These are phyloP conservation scores for Oreortyx pictus DNA, from an alignment of 2,797 vertebrate species.

Conservation along the genomic window DNA sequence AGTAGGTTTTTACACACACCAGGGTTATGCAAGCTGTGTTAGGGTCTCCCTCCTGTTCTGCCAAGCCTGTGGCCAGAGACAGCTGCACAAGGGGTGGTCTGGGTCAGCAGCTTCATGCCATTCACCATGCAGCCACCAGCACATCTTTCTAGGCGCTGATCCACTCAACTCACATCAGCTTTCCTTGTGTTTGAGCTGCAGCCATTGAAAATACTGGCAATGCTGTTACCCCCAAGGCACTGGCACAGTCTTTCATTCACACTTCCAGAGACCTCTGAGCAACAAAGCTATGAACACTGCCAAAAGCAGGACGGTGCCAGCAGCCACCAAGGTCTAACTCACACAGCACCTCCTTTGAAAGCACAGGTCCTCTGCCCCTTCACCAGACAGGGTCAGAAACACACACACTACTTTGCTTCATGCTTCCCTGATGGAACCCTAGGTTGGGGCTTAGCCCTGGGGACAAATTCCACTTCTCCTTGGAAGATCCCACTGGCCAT, in stretches of 20 bases:
- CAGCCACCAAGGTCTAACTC: background rate
- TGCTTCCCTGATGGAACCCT: background rate
- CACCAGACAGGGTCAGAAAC: background rate
- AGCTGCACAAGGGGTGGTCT: background rate
- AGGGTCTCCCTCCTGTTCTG: background rate
- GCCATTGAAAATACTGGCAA: background rate
- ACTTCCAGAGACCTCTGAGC: background rate
- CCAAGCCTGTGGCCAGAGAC: background rate
- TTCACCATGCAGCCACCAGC: background rate
- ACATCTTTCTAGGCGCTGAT: background rate
- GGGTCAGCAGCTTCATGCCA: rapidly evolving
- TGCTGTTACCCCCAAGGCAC: background rate
- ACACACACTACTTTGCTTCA: background rate
- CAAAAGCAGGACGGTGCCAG: background rate
- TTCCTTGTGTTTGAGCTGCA: background rate
- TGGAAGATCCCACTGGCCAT: background rate
- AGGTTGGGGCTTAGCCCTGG: background rate
- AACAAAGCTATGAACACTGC: background rate
- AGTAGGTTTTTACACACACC: background rate
- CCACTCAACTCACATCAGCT: background rate
- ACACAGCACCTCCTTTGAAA: background rate
- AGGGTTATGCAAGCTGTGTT: background rate
- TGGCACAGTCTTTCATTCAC: background rate
- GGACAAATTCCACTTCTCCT: background rate
- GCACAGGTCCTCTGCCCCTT: background rate